Percentiles rank a stretch among this genome's conserved stretches.
These are phyloP conservation scores for Agrilus cyanescens DNA, from an alignment of 2,888 invertebrate genomes.

Conservation along the genomic window DNA sequence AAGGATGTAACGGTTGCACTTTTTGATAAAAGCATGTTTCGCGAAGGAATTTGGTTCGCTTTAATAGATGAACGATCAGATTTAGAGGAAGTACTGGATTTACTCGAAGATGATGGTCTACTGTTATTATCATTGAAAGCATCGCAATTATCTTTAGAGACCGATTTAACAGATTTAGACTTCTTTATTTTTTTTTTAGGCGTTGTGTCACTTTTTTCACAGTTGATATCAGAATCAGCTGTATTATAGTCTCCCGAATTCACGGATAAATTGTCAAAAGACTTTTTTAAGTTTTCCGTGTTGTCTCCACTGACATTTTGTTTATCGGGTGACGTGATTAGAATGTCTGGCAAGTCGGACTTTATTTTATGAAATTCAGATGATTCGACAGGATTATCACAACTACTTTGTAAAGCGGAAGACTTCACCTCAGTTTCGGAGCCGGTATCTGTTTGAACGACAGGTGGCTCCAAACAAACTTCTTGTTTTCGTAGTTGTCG, in stretches of 20 bases:
- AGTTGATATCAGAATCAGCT: slow-evolving; percentile 29
- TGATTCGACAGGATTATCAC: slow-evolving; percentile 5
- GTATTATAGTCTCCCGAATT: slow-evolving; percentile 31
- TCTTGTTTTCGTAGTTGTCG: slow-evolving; percentile 55
- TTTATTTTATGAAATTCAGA: slow-evolving; percentile 2
- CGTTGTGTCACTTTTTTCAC: neutral
- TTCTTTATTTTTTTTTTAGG: slow-evolving; percentile 3
- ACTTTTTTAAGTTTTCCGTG: slow-evolving; percentile 19
- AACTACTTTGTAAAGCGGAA: slow-evolving; percentile 19
- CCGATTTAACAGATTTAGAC: slow-evolving; percentile 7
- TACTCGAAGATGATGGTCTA: no score
- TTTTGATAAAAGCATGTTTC: slow-evolving; percentile 15
- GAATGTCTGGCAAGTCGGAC: slow-evolving; percentile 21
- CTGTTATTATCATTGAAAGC: no score
- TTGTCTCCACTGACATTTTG: slow-evolving; percentile 18
- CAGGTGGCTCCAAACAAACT: slow-evolving; percentile 51
- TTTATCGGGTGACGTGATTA: slow-evolving; percentile 16
- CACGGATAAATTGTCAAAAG: slow-evolving; percentile 26
- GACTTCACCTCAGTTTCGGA: slow-evolving; percentile 61
- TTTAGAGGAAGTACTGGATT: no score
- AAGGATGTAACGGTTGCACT: slow-evolving; percentile 21
- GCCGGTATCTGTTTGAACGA: slow-evolving; percentile 51
- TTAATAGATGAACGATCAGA: no score
- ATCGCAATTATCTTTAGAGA: no score
- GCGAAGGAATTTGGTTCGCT: no score